Evolutionary conservation across 2,888 invertebrate genomes (phyloP).

Genomic region (Nysson spinosus): DNA sequence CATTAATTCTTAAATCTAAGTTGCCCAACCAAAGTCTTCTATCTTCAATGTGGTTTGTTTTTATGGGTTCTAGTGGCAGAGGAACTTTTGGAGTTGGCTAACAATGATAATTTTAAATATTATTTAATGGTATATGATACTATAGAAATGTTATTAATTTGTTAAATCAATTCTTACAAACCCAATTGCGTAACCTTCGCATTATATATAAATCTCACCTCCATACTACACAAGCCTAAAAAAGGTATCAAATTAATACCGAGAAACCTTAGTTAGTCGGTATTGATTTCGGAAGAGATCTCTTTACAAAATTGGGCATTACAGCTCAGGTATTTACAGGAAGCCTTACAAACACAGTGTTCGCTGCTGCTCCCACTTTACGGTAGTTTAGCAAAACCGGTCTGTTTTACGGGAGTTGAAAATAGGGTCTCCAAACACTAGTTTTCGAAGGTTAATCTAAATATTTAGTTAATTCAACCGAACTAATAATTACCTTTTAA

Average conservation of each 20-base stretch:
- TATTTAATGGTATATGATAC: background rate
- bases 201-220: slow-evolving; percentile 46
- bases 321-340: slow-evolving; percentile 31
- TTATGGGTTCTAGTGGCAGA: slow-evolving; percentile 80
- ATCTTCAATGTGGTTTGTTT: slow-evolving; percentile 81
- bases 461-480: too few relatives aligned
- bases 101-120: slow-evolving; percentile 22
- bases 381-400: slow-evolving; percentile 36
- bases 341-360: slow-evolving; percentile 33
- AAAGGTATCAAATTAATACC: slow-evolving; percentile 39
- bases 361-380: slow-evolving; percentile 14
- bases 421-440: slow-evolving; percentile 11
- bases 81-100: slow-evolving; percentile 70
- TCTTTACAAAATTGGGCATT: slow-evolving; percentile 30
- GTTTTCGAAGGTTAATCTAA: slow-evolving; percentile 8
- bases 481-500: too few relatives aligned
- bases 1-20: slow-evolving; percentile 92
- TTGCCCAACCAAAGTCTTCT: slow-evolving; percentile 95
- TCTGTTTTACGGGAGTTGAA: slow-evolving; percentile 21
- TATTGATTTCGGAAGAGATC: slow-evolving; percentile 32
- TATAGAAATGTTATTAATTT: too few relatives aligned
- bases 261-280: slow-evolving; percentile 24
- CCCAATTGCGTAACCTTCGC: slow-evolving; percentile 25
- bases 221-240: slow-evolving; percentile 38
- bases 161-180: slow-evolving; percentile 5